Percentiles rank a stretch among this genome's conserved stretches.
Conservation (phyloP, 1,140 invertebrate species). For the Drosophila pseudoobscura region DNA sequence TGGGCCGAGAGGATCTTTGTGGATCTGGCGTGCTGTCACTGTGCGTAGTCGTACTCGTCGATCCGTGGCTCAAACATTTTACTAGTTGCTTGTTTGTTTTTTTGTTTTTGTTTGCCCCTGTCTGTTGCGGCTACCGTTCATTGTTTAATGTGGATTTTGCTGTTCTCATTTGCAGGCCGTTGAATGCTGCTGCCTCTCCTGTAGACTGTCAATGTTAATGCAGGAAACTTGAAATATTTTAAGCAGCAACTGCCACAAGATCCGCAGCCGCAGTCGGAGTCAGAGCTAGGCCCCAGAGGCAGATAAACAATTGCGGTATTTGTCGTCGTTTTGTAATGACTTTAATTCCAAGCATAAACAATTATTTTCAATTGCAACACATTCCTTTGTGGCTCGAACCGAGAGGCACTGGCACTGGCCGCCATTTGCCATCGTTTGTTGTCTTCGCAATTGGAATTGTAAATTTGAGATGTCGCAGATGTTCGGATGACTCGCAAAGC, state of each 20-base stretch:
- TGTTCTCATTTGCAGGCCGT: constrained; percentile 55
- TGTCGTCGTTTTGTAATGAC: constrained; percentile 71
- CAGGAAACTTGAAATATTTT: constrained; percentile 64
- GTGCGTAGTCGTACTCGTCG: too few relatives aligned
- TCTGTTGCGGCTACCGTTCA: constrained; percentile 48
- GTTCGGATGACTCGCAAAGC: constrained; percentile 48
- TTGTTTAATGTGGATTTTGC: constrained; percentile 46
- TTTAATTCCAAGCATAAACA: constrained; percentile 78
- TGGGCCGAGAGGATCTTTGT: too few relatives aligned
- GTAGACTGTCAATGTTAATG: constrained; percentile 71
- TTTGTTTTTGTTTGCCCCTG: constrained; percentile 7
- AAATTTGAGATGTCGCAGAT: constrained; percentile 71
- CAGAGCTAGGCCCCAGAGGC: constrained; percentile 5
- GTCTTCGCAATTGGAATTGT: constrained; percentile 65
- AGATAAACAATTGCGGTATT: constrained; percentile 29
- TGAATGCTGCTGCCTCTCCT: constrained; percentile 26
- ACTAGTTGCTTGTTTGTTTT: not conserved
- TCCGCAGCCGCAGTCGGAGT: not conserved
- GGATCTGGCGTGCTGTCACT: too few relatives aligned
- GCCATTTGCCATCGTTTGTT: constrained; percentile 53
- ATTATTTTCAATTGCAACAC: constrained; percentile 78
- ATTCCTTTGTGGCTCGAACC: constrained; percentile 67
- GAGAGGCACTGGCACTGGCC: constrained; percentile 8
- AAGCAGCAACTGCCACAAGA: constrained; percentile 24
- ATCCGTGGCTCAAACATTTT: too few relatives aligned